Base-by-base conservation (phyloP, 2,888 invertebrate species). In the Clivina fossor region DNA sequence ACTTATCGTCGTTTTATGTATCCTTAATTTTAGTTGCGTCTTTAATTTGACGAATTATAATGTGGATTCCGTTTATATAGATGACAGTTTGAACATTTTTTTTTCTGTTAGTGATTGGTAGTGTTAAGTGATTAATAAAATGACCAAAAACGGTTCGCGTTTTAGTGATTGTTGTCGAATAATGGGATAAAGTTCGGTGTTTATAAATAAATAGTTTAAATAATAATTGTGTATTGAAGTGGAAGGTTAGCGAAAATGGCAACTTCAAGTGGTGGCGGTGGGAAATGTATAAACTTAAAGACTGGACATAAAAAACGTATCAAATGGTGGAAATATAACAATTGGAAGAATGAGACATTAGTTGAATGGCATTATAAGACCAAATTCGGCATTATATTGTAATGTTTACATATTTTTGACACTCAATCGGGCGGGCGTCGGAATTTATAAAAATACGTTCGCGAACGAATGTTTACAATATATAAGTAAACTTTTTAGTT, bases 261-360 rank as follows among this genome's bases (percentile, higher is more conserved):
- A 56, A 63, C 63, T 33, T 61, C 67, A 54, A 68, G 68, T 66
- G 67, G 70, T 65, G 69, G 69, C 56, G 66, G 68, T 65, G 69
- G 68, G 56, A 64, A 60, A 61, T 58, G 58, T 35, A 61, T 58
- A 46, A 59, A 58, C 50, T 59, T 58, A 57, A 66, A 64, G 60
- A 68, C 69, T 67, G 69, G 68, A 65, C 68, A 66, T 58, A 69
- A 67, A 63, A 70, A 69, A 59, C 64, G 70, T 37, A 66, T 69
- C 62, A 69, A 70, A 66, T 71, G 71, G 70, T 69, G 70, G 70
- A 70, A 71, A 62, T 68, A 66, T 61, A 62, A 65, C 61, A 63
- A 65, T 64, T 65, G 63, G 62, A 65, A 64, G 60, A 61, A 67
- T 63, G 59, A 63, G 57, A 64, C 62, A 61, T 53, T 53, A 53